Conservation (phyloP, 2,797 vertebrate genomes). For the Hippopotamyrus pictus region DNA sequence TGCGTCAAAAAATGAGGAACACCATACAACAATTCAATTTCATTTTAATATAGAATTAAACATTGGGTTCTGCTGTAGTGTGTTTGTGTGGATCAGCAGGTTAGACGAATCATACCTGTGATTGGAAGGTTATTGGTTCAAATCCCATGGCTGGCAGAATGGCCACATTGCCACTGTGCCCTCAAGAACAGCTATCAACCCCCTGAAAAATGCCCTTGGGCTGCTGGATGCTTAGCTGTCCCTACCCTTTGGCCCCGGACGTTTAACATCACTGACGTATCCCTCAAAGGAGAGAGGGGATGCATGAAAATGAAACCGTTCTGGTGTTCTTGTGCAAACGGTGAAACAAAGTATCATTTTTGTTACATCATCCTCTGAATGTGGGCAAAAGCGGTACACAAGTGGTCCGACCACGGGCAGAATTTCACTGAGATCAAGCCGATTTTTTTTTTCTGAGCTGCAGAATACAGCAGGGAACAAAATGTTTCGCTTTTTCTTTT, state of each 20-base stretch:
- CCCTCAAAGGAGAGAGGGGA: not conserved
- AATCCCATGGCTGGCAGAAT: not conserved
- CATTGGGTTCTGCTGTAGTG: not conserved
- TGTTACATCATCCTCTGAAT: not conserved
- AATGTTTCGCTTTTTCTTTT: not conserved
- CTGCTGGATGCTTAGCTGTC: not conserved
- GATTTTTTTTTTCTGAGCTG: not conserved
- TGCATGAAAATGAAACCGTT: not conserved
- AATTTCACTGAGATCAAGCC: not conserved
- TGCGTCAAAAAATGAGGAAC: not conserved
- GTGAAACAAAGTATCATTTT: not conserved
- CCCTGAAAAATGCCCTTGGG: not conserved
- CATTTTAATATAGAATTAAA: not conserved
- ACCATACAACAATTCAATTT: not conserved
- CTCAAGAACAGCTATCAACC: not conserved
- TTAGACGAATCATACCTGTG: not conserved
- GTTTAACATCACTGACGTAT: not conserved
- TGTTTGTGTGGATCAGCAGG: not conserved
- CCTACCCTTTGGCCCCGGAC: not conserved
- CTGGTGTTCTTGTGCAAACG: not conserved
- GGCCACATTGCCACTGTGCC: not conserved
- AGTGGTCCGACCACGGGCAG: not conserved
- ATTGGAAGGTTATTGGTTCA: not conserved
- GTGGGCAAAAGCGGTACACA: not conserved
- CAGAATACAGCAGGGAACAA: not conserved